Evolutionary conservation across 2,113 vertebrate species (phyloP), one percentile per base, ranked within the genome.

Genomic region (Trichomycterus rosablanca): DNA sequence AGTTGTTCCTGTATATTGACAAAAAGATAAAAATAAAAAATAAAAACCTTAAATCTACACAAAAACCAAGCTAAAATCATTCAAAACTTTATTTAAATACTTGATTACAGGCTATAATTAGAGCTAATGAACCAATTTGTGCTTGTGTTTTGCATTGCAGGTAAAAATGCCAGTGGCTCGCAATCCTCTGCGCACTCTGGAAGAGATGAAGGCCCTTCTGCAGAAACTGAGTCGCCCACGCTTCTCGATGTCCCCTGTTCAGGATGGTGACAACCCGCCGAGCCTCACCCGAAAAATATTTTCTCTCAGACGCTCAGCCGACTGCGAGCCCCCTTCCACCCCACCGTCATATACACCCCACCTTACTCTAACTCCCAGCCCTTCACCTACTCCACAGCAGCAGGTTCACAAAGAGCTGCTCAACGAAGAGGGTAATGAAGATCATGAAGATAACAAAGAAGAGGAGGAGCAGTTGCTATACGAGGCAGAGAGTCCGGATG

Each of bases 121-220:
- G n/a, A n/a, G n/a, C n/a, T n/a, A 10, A 15, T 8, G 35, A 49
- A 10, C 19, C 11, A 16, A 23, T 14, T 6, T 43, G 30, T 48
- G 1, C 10, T 23, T 35, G 4, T 44, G 9, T 26, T 30, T 18
- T 26, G 15, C 7, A 28, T 53, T n/a, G n/a, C 14, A 93, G 91
- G 74, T 86, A 32, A 80, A 89, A 75, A 76, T 81, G 1, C 80
- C 87, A 56, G 83, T 88, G 0, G 30, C 66, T 40, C 83, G 51
- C 50, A 82, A 78, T 2, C 88, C 92, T 51, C 62, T 89, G 10
- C 89, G 85, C 66, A 90, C 92, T 0, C 74, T 93, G 52, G 91
- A 94, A 66, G 92, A 97, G 37, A 85, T 95, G 68, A 94, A 90
- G 73, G 81, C 84, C 18, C 83, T 94, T 70, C 90, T 97, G 66